Base-by-base conservation (phyloP, 2,113 vertebrate genomes). In the Saccopteryx bilineata region DNA sequence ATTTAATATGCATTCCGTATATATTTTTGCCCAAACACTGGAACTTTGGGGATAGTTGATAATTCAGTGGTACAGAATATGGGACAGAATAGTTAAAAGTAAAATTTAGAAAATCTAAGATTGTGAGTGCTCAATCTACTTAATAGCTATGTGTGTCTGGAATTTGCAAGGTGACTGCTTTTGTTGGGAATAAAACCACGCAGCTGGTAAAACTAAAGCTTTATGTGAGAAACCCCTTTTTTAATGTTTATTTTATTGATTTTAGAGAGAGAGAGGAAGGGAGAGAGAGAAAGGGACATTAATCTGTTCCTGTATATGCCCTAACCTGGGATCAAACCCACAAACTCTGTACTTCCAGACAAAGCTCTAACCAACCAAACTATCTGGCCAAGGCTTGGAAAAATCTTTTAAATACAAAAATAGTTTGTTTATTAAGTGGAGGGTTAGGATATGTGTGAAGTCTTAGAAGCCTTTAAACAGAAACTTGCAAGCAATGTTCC, bases 351-450 rank as follows among this genome's bases (percentile, higher is more conserved):
- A 39, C 39, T 39, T 39, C 39, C 39, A 39, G 39, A 39, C 39
- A 39, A 39, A 39, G 39, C 39, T 39, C 39, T 39, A 39, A 39
- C 39, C 39, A 39, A 39, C 39, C 39, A 39, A 39, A 3, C 39
- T 39, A 39, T 39, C 39, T 39, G 39, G 39, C 39, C 39, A 39
- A 39, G 39, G 39, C 39, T 39, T 39, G 54, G 61, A 63, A 81
- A 87, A 95, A 75, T 76, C 50, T 88, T 96, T 69, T 80, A 68
- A 89, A 46, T 61, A 75, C 80, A 75, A 92, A 31, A 82, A 46
- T 60, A 68, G 28, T 63, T 60, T 80, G 28, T 63, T 60, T 80
- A 74, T 89, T 94, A 92, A n/a, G 10, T 84, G 17, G 66, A 95
- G 11, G 19, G 15, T 5, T 61, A 68, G 5, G 9, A 48, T 85